Conservation (phyloP, 2,888 invertebrate species). For the Heliconius sara region DNA sequence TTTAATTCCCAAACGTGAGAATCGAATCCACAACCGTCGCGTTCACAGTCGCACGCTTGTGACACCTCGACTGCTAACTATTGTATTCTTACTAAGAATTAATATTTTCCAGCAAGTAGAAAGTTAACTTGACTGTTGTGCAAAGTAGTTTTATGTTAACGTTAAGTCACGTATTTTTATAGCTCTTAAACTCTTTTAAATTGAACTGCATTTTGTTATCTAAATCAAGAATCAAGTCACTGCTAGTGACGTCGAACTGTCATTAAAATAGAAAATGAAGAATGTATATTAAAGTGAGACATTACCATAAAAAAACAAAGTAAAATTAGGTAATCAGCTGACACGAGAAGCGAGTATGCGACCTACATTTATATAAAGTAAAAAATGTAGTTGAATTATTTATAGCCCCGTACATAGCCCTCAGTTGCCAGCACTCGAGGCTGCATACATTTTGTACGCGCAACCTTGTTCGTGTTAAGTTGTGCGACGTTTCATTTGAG, state of each 20-base stretch:
- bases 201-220: constrained; percentile 5
- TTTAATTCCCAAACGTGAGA: too few species aligned
- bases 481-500: constrained; percentile 29
- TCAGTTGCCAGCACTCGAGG: constrained; percentile 36
- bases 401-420: constrained; percentile 31
- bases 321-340: constrained; percentile 39
- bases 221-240: constrained; percentile 5
- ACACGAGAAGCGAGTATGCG: constrained; percentile 28
- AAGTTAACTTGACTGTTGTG: constrained; percentile 6
- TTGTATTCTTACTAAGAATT: not conserved
- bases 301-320: constrained; percentile 13
- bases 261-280: constrained; percentile 19
- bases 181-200: constrained; percentile 7
- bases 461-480: constrained; percentile 32
- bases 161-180: constrained; percentile 16
- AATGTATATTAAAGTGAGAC: not conserved
- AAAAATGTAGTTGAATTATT: constrained; percentile 33
- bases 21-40: too few species aligned
- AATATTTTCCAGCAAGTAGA: constrained; percentile 7
- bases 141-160: constrained; percentile 16
- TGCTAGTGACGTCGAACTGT: not conserved
- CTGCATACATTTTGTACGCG: constrained; percentile 28
- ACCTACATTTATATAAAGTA: constrained; percentile 38
- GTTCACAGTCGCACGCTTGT: too few species aligned
- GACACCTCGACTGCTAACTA: too few species aligned